phyloP scores from a whole-genome alignment of 2,113 vertebrate species.

The Mellivora capensis region DNA sequence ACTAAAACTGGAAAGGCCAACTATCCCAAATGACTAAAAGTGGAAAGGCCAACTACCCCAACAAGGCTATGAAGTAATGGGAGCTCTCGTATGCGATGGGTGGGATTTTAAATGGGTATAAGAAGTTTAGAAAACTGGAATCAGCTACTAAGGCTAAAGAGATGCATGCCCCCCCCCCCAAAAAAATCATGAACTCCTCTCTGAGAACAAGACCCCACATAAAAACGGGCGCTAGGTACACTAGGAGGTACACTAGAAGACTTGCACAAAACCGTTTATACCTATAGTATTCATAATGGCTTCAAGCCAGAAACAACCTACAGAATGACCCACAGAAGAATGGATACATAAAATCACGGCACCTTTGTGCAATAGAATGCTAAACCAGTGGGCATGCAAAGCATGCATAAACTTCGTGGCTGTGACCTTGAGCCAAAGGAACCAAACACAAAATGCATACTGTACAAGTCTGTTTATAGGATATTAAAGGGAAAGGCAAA shows the following conservation, averaged over 20 bases:
- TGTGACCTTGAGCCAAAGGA: not conserved
- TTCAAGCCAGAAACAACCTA: not conserved
- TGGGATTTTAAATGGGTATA: not conserved
- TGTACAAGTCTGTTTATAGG: too few species aligned
- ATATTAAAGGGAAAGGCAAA: not conserved
- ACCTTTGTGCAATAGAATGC: not conserved
- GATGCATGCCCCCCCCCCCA: too few species aligned
- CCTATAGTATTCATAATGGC: not conserved
- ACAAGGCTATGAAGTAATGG: not conserved
- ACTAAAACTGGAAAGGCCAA: not conserved
- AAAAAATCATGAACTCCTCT: not conserved
- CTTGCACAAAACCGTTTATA: not conserved
- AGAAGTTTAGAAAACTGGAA: not conserved
- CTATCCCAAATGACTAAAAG: not conserved
- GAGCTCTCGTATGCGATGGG: accelerated
- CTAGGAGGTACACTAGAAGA: not conserved
- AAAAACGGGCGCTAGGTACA: not conserved
- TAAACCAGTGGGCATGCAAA: not conserved
- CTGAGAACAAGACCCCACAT: not conserved
- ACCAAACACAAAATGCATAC: not conserved
- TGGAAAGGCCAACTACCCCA: not conserved
- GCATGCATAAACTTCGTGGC: not conserved
- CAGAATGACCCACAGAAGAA: not conserved
- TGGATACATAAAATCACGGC: not conserved
- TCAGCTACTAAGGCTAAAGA: not conserved